A percentile compares a stretch with the other conserved stretches of the same genome.
These are phyloP conservation scores for Trichogramma pretiosum DNA, from an alignment of 1,140 invertebrate genomes.

Conservation along the genomic window DNA sequence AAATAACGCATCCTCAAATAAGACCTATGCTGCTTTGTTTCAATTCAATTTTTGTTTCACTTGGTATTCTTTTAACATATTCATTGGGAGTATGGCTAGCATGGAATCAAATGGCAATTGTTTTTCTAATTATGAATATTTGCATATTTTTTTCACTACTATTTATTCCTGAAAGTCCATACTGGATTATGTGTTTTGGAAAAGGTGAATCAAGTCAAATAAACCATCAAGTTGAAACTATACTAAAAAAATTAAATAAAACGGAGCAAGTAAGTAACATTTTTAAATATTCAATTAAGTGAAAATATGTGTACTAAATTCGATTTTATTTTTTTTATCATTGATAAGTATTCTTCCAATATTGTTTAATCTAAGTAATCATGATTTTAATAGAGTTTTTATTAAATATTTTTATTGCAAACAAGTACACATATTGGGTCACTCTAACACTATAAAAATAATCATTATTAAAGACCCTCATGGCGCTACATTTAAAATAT, in stretches of 20 bases:
- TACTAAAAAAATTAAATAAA: conserved; percentile 42
- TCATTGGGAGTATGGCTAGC: conserved; percentile 39
- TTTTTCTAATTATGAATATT: conserved; percentile 36
- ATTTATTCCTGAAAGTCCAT: conserved; percentile 51
- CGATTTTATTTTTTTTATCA: too few species aligned
- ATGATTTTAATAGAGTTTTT: conserved; percentile 7
- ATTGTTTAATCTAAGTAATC: too few species aligned
- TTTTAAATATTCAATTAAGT: conserved; percentile 2
- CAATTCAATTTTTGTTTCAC: conserved; percentile 49
- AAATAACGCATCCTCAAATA: conserved; percentile 47
- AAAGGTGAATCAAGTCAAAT: conserved; percentile 29
- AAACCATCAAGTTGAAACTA: conserved; percentile 29
- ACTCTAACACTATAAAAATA: neutral
- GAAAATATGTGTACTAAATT: too few species aligned
- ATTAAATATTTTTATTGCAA: neutral
- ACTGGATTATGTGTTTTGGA: conserved; percentile 46
- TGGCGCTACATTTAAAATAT: neutral
- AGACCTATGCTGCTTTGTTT: conserved; percentile 48
- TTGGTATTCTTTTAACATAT: conserved; percentile 50
- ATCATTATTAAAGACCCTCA: neutral
- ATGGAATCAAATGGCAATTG: conserved; percentile 43
- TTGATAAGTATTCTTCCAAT: too few species aligned
- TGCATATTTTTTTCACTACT: conserved; percentile 33
- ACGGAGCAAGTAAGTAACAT: conserved; percentile 20
- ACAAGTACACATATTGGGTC: too few species aligned